Conservation (phyloP, 2,113 vertebrate genomes). For the Cyprinodon brontotheroides region DNA sequence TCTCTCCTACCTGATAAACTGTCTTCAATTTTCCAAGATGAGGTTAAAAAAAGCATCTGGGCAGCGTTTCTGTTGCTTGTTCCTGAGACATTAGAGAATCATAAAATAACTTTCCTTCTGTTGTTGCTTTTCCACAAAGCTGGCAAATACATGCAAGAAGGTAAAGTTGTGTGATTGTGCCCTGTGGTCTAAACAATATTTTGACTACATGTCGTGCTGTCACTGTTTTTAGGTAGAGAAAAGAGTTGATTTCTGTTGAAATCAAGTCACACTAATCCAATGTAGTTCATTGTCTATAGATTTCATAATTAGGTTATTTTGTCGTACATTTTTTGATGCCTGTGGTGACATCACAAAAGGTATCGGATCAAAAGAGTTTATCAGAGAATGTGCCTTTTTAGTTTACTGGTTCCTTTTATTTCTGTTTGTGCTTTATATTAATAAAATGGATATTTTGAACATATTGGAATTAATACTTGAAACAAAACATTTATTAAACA, state of each 20-base stretch:
- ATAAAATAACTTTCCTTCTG: slow-evolving; percentile 13
- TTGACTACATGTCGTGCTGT: slow-evolving; percentile 6
- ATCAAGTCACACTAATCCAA: not conserved
- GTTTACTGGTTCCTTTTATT: not conserved
- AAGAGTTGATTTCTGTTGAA: not conserved
- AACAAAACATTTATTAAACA: too few species aligned
- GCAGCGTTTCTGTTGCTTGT: not conserved
- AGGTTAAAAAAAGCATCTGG: not conserved
- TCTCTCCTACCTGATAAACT: too few species aligned
- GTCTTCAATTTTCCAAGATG: too few species aligned
- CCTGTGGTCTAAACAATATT: not conserved
- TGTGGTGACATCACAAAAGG: not conserved
- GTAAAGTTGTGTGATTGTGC: slow-evolving; percentile 53
- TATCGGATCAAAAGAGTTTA: not conserved
- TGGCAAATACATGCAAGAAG: slow-evolving; percentile 73
- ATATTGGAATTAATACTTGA: too few species aligned
- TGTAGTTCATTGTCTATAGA: not conserved
- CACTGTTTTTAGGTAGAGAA: not conserved
- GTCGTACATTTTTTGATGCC: not conserved
- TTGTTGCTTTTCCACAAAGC: slow-evolving; percentile 48
- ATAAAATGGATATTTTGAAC: not conserved
- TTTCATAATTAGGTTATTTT: not conserved
- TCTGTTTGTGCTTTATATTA: not conserved
- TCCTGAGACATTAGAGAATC: not conserved
- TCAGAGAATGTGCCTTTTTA: not conserved